These are phyloP conservation scores for Drosophila tanythrix DNA, from an alignment of 2,888 invertebrate species.

Conservation along the genomic window DNA sequence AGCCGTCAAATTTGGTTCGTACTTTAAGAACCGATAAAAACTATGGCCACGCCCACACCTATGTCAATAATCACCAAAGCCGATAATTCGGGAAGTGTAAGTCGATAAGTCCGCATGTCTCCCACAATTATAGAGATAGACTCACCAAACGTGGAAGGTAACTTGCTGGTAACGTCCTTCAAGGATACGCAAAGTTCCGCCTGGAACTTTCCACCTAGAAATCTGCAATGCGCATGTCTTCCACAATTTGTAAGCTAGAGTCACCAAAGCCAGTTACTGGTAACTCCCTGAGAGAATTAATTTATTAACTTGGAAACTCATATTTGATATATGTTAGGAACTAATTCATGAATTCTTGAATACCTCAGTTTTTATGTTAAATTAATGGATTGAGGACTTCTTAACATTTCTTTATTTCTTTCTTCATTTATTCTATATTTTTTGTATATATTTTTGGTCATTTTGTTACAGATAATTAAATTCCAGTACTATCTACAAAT, in stretches of 20 bases:
- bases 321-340: not conserved
- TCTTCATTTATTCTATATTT: not conserved
- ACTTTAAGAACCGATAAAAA: no score
- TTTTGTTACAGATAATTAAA: slow-evolving; percentile 18
- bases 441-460: not conserved
- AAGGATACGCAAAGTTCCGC: no score
- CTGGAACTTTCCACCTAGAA: no score
- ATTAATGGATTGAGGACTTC: not conserved
- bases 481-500: slow-evolving; percentile 9
- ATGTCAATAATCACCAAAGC: not conserved
- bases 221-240: no score
- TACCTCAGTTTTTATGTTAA: not conserved
- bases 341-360: not conserved
- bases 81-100: not conserved
- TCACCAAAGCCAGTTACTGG: no score
- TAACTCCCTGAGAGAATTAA: not conserved
- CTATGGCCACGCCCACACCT: not conserved
- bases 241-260: no score
- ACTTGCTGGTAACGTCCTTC: no score
- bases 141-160: no score
- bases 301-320: not conserved
- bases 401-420: not conserved
- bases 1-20: not conserved
- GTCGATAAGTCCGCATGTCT: not conserved
- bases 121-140: not conserved